Evolutionary conservation across 2,797 vertebrate species (phyloP), one percentile per base, ranked within the genome.

Genomic region (Darevskia nairensis): DNA sequence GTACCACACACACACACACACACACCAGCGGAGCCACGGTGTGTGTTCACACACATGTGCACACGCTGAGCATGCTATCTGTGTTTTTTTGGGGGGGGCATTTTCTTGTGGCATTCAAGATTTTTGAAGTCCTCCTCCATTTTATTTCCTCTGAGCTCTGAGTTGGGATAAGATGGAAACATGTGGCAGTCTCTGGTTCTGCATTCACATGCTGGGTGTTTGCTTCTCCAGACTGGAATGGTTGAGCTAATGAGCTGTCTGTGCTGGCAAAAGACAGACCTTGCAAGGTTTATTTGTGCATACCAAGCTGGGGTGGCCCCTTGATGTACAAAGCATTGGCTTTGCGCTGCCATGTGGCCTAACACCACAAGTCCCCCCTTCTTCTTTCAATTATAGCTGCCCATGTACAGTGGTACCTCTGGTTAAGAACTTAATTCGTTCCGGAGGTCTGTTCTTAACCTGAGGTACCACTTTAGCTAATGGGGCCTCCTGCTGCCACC

Each of bases 1-100:
- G 92, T 94, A 89, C 91, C 78, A 86, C 90, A 96, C 95, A 95
- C 94, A 89, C 78, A 86, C 90, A 96, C 95, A 95, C 94, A 89
- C 64, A 86, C 19, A 15, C 13, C 75, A 5, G 41, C 90, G 8
- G 29, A 74, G n/a, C 39, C 29, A 32, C 44, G 55, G 32, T 78
- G 85, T 0, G 0, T 89, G 55, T 86, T 85, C 91, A 92, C 59
- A 92, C 59, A 41, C 39, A 55, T 55, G 77, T 50, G 32, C 78
- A 35, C 0, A 72, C 15, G 50, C 35, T 13, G 7, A 80, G 17
- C 94, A 88, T 68, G 80, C 25, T 79, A 85, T 64, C 44, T 89
- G 0, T 59, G 50, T 3, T 1, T 4, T 55, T 55, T 55, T 55
- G 50, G 50, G 50, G 50, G 50, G 50, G 50, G 13, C 50, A 55